Percentiles rank a stretch among this genome's conserved stretches.
Evolutionary conservation across 2,113 vertebrate genomes (phyloP).

Genomic region (Albula glossodonta): DNA sequence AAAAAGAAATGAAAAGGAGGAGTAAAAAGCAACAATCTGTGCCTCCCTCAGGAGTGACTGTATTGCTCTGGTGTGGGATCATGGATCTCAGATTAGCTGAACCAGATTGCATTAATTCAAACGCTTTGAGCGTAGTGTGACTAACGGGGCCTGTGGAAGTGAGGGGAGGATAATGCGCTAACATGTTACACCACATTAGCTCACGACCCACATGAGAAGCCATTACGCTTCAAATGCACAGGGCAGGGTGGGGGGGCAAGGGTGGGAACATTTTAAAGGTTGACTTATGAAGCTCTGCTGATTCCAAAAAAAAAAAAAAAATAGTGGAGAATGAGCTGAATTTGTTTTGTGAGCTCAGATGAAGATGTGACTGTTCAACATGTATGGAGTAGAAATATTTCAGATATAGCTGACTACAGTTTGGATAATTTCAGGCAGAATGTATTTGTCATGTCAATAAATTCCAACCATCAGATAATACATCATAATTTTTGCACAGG

Average conservation of each 20-base stretch:
- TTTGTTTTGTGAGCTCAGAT: too few species aligned
- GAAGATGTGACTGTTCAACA: too few species aligned
- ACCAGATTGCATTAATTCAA: constrained; percentile 9
- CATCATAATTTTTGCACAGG: too few species aligned
- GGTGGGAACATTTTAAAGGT: background rate
- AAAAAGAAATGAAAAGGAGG: background rate
- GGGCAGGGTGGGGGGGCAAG: background rate
- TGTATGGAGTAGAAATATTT: too few species aligned
- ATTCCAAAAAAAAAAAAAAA: too few species aligned
- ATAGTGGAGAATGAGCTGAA: too few species aligned
- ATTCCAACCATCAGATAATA: too few species aligned
- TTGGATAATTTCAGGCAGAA: too few species aligned
- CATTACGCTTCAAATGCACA: background rate
- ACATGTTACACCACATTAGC: background rate
- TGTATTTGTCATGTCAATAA: too few species aligned
- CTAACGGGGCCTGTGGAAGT: background rate
- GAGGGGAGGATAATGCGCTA: background rate
- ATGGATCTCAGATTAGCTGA: background rate
- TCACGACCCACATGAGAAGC: background rate
- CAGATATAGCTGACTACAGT: too few species aligned
- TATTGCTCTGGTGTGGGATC: constrained; percentile 8
- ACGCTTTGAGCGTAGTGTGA: background rate
- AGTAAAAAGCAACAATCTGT: background rate
- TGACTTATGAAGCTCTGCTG: background rate
- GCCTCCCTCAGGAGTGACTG: background rate